These are phyloP conservation scores for Hypanus sabinus DNA, from an alignment of 2,113 vertebrate genomes.

Conservation along the genomic window DNA sequence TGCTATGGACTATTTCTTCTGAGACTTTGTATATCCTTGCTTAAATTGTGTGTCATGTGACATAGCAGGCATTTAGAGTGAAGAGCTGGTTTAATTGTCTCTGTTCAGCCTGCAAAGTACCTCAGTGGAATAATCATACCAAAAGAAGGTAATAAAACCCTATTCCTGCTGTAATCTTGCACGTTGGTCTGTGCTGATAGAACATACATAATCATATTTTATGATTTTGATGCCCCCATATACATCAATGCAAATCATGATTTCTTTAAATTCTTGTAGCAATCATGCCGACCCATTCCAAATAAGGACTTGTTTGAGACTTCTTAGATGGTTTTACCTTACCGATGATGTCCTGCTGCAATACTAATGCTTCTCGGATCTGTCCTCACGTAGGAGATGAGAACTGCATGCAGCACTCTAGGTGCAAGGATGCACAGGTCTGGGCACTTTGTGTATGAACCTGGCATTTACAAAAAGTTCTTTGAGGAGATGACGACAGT, in stretches of 20 bases:
- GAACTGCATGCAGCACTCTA: too few species aligned
- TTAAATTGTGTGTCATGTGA: not conserved
- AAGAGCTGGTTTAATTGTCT: not conserved
- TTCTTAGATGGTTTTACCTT: not conserved
- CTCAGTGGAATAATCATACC: not conserved
- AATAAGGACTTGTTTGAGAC: not conserved
- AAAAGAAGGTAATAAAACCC: not conserved
- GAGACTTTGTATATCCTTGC: not conserved
- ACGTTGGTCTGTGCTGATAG: not conserved
- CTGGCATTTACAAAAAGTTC: too few species aligned
- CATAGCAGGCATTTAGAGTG: not conserved
- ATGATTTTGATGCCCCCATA: not conserved
- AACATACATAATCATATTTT: not conserved
- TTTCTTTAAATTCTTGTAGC: not conserved
- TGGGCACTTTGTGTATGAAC: too few species aligned
- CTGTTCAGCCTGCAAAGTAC: not conserved
- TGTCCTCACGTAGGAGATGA: too few species aligned
- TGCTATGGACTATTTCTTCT: not conserved
- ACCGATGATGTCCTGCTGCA: too few species aligned
- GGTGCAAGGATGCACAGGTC: too few species aligned
- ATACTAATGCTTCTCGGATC: too few species aligned
- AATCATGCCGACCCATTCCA: not conserved
- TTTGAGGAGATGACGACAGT: too few species aligned
- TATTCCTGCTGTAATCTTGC: not conserved
- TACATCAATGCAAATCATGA: not conserved